These are phyloP conservation scores for Scleropages formosus DNA, from an alignment of 2,797 vertebrate species.

Conservation along the genomic window DNA sequence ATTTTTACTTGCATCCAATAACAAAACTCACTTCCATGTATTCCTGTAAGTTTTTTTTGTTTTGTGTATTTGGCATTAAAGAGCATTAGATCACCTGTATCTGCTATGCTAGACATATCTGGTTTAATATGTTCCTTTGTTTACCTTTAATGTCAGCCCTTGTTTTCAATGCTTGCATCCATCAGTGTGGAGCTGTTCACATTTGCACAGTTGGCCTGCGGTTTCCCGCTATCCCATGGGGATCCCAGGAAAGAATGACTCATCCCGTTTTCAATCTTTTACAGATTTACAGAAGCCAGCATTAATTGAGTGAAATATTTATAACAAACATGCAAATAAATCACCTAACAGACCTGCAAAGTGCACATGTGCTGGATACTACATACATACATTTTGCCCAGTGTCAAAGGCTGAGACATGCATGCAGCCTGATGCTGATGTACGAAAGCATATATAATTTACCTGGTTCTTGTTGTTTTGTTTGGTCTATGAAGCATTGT, in stretches of 20 bases:
- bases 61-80: neutral
- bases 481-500: no score
- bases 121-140: conserved; percentile 13
- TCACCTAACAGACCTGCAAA: neutral
- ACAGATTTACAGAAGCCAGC: neutral
- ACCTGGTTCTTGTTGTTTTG: no score
- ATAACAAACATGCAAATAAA: conserved; percentile 10
- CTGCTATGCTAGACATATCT: neutral
- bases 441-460: no score
- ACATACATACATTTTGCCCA: neutral
- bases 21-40: neutral
- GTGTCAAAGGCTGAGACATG: neutral
- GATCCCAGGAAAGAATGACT: conserved; percentile 9
- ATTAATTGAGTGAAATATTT: conserved; percentile 16
- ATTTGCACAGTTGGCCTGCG: conserved; percentile 9
- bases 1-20: conserved; percentile 12
- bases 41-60: neutral
- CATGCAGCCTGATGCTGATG: neutral
- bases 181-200: conserved; percentile 19
- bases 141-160: conserved; percentile 19
- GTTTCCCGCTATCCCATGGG: neutral
- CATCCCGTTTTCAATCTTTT: conserved; percentile 15
- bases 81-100: neutral
- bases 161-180: conserved; percentile 2
- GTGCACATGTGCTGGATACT: neutral